Evolutionary conservation across 2,797 vertebrate species (phyloP), one percentile per base, ranked within the genome.

Genomic region (Coluber constrictor): DNA sequence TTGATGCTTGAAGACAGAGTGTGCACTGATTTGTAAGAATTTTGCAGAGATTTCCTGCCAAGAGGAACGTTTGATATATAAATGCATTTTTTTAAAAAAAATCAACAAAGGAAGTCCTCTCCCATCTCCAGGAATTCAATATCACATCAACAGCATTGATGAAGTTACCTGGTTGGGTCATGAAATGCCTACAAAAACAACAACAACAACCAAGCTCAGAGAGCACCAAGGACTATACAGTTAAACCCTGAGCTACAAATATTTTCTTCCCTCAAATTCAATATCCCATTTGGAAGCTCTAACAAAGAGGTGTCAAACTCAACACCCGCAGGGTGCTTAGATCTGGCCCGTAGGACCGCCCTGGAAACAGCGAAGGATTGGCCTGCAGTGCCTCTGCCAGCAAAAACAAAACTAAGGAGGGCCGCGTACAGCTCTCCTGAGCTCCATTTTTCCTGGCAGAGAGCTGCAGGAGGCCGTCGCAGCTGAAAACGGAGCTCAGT

Each of bases 1-100:
- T 88, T 90, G 47, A 8, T 83, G 95, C 86, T 60, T 55, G 57
- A 92, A 94, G 55, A 51, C 43, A 91, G 63, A 60, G 27, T 94
- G 15, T 92, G 63, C 90, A 60, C 59, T 13, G 3, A 93, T 94
- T 93, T 63, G 27, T 20, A 57, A 92, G 66, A 92, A 92, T 57
- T 93, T 93, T 43, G 55, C 15, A 2, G 3, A 93, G 43, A 79
- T 59, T 5, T 70, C 94, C 86, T 91, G 92, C 87, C 27, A 66
- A 27, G 9, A 11, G 91, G 83, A 90, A 12, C 27, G 54, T 93
- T 87, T 43, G n/a, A 47, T 70, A 55, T 61, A 54, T 43, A 18
- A 89, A 47, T 51, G 5, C 61, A 83, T 83, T 83, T 83, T 43
- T 70, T 18, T 0, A 15, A 15, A 29, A 15, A 63, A 61, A 37